A percentile compares a stretch with the other conserved stretches of the same genome.
Evolutionary conservation across 2,888 invertebrate genomes (phyloP).

Genomic region (Aphodius sticticus): DNA sequence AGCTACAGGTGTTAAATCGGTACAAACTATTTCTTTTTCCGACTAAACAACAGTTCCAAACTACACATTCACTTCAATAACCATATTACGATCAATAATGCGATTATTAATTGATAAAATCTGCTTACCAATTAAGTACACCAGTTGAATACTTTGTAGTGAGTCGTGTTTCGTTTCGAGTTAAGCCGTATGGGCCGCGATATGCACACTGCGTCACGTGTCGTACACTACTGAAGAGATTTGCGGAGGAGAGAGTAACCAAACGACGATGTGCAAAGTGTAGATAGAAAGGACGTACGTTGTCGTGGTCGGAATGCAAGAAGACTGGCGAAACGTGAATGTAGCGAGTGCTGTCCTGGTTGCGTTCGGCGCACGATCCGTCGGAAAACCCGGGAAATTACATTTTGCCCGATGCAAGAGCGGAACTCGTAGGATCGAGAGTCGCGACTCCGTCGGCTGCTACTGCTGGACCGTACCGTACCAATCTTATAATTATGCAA

Average conservation of each 20-base stretch:
- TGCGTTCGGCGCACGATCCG: constrained; percentile 30
- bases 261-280: not conserved
- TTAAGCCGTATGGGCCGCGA: not conserved
- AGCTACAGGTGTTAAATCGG: not conserved
- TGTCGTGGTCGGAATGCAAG: not conserved
- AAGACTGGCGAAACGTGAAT: not conserved
- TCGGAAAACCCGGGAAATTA: constrained; percentile 50
- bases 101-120: not conserved
- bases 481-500: not conserved
- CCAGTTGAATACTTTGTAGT: not conserved
- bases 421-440: constrained; percentile 25
- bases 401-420: constrained; percentile 47
- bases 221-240: not conserved
- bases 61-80: not conserved
- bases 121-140: not conserved
- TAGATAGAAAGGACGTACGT: not conserved
- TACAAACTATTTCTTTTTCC: not conserved
- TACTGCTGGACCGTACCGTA: not conserved
- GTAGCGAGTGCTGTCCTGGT: constrained; percentile 20
- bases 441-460: not conserved
- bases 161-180: not conserved
- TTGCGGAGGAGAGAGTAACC: not conserved
- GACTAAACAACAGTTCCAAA: not conserved
- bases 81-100: not conserved
- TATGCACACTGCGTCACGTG: not conserved